Evolutionary conservation across 1,140 invertebrate species (phyloP).

Genomic region (Drosophila melanica): DNA sequence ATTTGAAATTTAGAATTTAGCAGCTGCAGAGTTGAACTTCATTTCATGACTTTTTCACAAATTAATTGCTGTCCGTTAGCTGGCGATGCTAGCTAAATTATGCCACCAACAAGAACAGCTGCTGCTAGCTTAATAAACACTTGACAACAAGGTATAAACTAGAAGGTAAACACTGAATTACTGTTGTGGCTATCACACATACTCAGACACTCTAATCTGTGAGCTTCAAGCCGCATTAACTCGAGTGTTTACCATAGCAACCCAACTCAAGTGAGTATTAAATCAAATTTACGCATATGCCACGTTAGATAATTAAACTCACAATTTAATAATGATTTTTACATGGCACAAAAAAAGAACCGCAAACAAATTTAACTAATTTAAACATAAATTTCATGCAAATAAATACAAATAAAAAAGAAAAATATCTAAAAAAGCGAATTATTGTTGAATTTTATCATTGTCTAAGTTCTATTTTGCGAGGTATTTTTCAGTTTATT

Average conservation of each 20-base stretch:
- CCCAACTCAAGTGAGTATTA: slow-evolving; percentile 35
- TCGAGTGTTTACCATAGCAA: slow-evolving; percentile 37
- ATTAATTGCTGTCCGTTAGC: slow-evolving; percentile 22
- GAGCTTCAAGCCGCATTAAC: background rate
- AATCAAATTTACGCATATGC: slow-evolving; percentile 60
- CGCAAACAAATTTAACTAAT: slow-evolving; percentile 17
- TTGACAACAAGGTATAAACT: slow-evolving; percentile 17
- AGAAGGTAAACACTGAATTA: background rate
- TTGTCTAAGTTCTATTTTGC: slow-evolving; percentile 8
- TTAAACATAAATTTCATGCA: background rate
- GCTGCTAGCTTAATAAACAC: slow-evolving; percentile 12
- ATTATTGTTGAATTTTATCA: slow-evolving; percentile 7
- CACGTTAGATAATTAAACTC: slow-evolving; percentile 21
- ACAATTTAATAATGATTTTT: slow-evolving; percentile 34
- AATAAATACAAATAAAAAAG: background rate
- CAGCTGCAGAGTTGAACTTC: slow-evolving; percentile 31
- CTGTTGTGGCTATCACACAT: background rate
- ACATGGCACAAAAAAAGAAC: slow-evolving; percentile 2
- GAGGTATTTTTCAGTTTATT: background rate
- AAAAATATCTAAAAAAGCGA: background rate
- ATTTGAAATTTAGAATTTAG: slow-evolving; percentile 34
- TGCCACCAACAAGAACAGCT: background rate
- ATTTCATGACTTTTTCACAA: background rate
- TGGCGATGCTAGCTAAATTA: background rate
- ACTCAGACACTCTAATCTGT: background rate